phyloP scores from a whole-genome alignment of 2,797 vertebrate genomes.

The Hafferia zeledoni region DNA sequence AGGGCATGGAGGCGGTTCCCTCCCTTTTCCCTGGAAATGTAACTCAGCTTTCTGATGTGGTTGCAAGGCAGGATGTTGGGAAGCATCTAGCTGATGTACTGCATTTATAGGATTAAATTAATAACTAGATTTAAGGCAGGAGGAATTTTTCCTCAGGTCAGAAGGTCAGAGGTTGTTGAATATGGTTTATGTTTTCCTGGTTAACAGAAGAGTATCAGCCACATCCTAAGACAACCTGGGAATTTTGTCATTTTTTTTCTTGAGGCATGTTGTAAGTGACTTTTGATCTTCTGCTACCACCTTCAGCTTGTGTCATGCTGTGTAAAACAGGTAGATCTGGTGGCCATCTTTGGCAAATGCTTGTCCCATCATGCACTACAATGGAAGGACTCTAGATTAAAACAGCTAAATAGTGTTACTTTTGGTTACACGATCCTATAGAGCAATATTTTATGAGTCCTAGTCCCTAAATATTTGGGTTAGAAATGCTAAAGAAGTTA shows the following conservation, averaged over 20 bases:
- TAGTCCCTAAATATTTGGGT: background rate
- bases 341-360: background rate
- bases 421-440: background rate
- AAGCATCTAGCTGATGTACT: background rate
- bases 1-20: background rate
- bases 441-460: background rate
- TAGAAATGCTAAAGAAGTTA: background rate
- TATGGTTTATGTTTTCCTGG: background rate
- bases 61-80: background rate
- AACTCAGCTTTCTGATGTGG: slow-evolving; percentile 26
- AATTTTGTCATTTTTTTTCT: background rate
- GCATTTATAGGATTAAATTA: slow-evolving; percentile 31
- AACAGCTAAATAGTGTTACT: background rate
- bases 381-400: background rate
- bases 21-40: background rate
- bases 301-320: background rate
- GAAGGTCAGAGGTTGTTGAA: background rate
- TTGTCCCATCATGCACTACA: background rate
- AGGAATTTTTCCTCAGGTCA: background rate
- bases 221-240: background rate
- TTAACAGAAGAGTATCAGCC: background rate
- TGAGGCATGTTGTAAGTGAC: background rate
- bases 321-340: background rate
- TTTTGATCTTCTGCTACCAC: background rate
- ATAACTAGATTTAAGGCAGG: background rate